Evolutionary conservation across 2,888 invertebrate genomes (phyloP), one percentile per base, ranked within the genome.

Genomic region (Liodrosophila aerea): DNA sequence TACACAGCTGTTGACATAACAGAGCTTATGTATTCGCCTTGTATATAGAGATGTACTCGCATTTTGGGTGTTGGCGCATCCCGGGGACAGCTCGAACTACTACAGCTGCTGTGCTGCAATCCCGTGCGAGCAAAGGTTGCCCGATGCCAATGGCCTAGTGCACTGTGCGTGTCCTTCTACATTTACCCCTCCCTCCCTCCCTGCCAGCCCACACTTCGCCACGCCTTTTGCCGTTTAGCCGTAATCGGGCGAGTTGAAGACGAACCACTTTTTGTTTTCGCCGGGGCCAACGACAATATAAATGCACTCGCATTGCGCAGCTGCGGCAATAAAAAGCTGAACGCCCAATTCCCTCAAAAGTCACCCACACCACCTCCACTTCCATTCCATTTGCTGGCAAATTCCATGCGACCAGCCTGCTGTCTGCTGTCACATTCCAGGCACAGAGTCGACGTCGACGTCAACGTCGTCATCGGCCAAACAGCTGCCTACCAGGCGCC

Each of bases 111-210:
- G 53, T 33, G 63, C 76, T 78, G 78, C 76, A 78, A 68, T 76
- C 58, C 58, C 63, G n/a, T n/a, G 73, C 72, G 59, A 52, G 49
- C 77, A 73, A 74, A 75, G 83, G 80, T 76, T 76, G 83, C 52
- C 41, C 67, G 76, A 85, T 78, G 78, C 78, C 85, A 78, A 78
- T 78, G 78, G 78, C 78, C 78, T 85, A 78, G 85, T 78, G 83
- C 83, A 82, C 85, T 82, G 74, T 46, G 22, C 49, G 37, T n/a
- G 22, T 34, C 13, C 34, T 39, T 15, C 12, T 37, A 22, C 22
- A 22, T 5, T 29, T n/a, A 7, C 11, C 13, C 30, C 16, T 36
- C 22, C 27, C 30, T 44, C 57, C 45, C 51, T 2, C 2, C 7
- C 16, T 9, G 11, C 40, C 40, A 37, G 31, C 16, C 31, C 30